These are phyloP conservation scores for Diplogasteroides magnus DNA, from an alignment of 1,140 invertebrate species.

Conservation along the genomic window DNA sequence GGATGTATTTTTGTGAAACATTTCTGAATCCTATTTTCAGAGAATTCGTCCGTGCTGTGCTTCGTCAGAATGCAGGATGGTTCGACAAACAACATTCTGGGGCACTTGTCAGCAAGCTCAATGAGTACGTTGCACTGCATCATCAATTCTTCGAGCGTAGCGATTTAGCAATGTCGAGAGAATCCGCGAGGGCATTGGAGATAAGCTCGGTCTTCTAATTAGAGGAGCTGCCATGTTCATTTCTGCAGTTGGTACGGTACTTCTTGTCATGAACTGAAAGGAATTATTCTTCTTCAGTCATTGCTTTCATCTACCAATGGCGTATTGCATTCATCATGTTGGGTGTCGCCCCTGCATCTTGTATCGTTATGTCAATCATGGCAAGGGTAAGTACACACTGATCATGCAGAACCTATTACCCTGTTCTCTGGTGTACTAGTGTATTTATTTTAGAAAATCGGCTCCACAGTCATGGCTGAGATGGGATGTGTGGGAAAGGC, in stretches of 20 bases:
- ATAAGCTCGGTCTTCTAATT: constrained; percentile 75
- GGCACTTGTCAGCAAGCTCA: constrained; percentile 77
- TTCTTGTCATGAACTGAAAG: neutral
- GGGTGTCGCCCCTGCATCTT: constrained; percentile 28
- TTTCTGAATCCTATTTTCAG: constrained; percentile 67
- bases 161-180: constrained; percentile 72
- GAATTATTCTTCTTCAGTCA: constrained; percentile 21
- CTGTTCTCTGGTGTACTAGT: too few relatives aligned
- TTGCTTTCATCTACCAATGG: constrained; percentile 41
- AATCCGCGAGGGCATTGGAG: constrained; percentile 79
- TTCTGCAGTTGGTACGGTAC: constrained; percentile 58
- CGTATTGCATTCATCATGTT: constrained; percentile 41
- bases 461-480: neutral
- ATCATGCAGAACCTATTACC: too few relatives aligned
- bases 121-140: constrained; percentile 68
- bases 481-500: neutral
- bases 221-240: constrained; percentile 54
- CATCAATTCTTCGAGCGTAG: neutral
- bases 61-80: constrained; percentile 84
- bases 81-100: constrained; percentile 79
- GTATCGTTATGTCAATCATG: constrained; percentile 32
- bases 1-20: constrained; percentile 61
- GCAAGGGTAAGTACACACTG: constrained; percentile 18
- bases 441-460: neutral
- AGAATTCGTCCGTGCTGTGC: constrained; percentile 68